Evolutionary conservation across 2,888 invertebrate genomes (phyloP), one percentile per base, ranked within the genome.

Genomic region (Mimachlamys varia): DNA sequence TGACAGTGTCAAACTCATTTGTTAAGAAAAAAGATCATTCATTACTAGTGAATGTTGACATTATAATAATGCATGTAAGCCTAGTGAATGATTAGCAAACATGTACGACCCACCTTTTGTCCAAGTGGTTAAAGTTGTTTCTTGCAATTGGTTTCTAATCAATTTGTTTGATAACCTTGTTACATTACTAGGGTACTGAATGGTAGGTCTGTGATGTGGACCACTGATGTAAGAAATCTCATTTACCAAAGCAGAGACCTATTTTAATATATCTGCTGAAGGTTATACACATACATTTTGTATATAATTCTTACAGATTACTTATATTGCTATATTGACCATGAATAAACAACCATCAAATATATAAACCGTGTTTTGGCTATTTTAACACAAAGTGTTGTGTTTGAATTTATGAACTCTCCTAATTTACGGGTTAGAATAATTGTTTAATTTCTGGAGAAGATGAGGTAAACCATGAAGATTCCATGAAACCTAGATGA

Each of bases 331-430:
- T 76, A 33, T 76, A 76, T 33, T 22, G 22, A 33, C 33, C 33
- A 76, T 76, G 76, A 76, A 76, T 76, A 76, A 76, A 76, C 33
- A 33, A 76, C 33, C 76, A 76, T 76, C 27, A 76, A 76, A 76
- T 15, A 33, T 33, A 2, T 33, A 33, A 7, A 44, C 44, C n/a
- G 22, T 19, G 62, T 62, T 19, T 62, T 62, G 53, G 12, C 15
- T 19, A 53, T 53, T 53, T 53, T 17, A 12, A 12, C 12, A 53
- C 53, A 44, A 44, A 44, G 44, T 44, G 44, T 7, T 7, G 44
- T 44, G 44, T 44, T 44, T 44, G 44, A 44, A 7, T 44, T 44
- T n/a, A n/a, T n/a, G n/a, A n/a, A n/a, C n/a, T n/a, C n/a, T n/a
- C n/a, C n/a, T n/a, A n/a, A n/a, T n/a, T n/a, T n/a, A n/a, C n/a